These are phyloP conservation scores for Acleris literana DNA, from an alignment of 2,888 invertebrate species.

Conservation along the genomic window DNA sequence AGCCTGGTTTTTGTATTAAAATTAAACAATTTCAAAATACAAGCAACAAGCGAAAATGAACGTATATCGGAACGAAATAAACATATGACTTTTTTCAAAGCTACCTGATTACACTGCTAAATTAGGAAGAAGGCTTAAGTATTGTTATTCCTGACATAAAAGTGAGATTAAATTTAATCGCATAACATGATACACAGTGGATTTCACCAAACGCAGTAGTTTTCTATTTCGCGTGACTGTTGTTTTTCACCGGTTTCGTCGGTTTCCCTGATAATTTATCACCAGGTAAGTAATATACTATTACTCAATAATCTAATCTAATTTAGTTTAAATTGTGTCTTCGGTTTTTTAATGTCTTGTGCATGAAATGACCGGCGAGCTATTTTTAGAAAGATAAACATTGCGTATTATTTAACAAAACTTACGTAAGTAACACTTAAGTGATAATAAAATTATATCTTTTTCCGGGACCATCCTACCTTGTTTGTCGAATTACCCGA, in stretches of 20 bases:
- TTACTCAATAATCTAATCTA: neutral
- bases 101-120: slow-evolving; percentile 42
- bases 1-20: too few relatives aligned
- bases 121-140: slow-evolving; percentile 37
- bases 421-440: slow-evolving; percentile 32
- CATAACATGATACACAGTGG: slow-evolving; percentile 33
- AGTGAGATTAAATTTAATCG: neutral
- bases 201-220: slow-evolving; percentile 40
- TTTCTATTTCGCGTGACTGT: slow-evolving; percentile 39
- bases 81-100: slow-evolving; percentile 48
- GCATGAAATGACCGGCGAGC: slow-evolving; percentile 39
- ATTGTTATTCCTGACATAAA: neutral
- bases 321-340: neutral
- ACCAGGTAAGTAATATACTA: slow-evolving; percentile 20
- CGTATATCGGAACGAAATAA: slow-evolving; percentile 46
- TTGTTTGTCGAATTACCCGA: neutral
- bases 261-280: neutral
- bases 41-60: too few relatives aligned
- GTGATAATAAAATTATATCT: slow-evolving; percentile 16
- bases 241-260: slow-evolving; percentile 13
- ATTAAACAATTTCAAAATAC: too few relatives aligned
- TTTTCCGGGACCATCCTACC: neutral
- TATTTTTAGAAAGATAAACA: slow-evolving; percentile 41
- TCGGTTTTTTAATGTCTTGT: neutral
- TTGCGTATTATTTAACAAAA: slow-evolving; percentile 38